phyloP scores from a whole-genome alignment of 2,888 invertebrate genomes.

The Callimorpha dominula region DNA sequence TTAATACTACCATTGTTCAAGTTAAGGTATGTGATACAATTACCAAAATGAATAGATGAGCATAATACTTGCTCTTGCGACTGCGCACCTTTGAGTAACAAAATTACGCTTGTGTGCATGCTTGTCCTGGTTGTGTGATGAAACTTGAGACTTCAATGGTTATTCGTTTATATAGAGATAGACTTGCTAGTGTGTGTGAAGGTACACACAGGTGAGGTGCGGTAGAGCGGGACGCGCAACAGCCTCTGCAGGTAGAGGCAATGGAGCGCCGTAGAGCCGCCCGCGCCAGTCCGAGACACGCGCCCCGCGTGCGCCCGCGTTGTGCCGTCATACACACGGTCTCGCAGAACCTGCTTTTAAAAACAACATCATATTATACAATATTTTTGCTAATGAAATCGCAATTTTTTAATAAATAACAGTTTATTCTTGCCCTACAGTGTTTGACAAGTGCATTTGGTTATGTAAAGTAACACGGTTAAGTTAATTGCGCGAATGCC shows the following conservation, averaged over 20 bases:
- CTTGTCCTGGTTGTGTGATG: conserved; percentile 16
- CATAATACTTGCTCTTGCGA: conserved; percentile 25
- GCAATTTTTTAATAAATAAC: conserved; percentile 26
- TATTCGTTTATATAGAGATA: conserved; percentile 30
- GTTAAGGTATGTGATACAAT: conserved; percentile 22
- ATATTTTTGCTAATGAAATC: conserved; percentile 37
- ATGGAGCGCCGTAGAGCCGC: conserved; percentile 50
- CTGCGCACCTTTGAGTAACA: conserved; percentile 25
- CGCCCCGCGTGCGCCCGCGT: conserved; percentile 78
- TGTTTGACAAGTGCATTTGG: conserved; percentile 53
- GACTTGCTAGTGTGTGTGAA: conserved; percentile 56
- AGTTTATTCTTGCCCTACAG: conserved; percentile 34
- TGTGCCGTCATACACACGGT: conserved; percentile 52
- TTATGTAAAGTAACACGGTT: conserved; percentile 48
- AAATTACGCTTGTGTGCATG: conserved; percentile 22
- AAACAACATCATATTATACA: conserved; percentile 64
- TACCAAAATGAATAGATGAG: conserved; percentile 32
- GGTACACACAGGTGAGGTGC: conserved; percentile 59
- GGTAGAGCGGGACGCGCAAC: conserved; percentile 72
- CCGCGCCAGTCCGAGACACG: conserved; percentile 71
- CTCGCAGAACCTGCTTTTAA: conserved; percentile 63
- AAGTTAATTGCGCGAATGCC: conserved; percentile 82
- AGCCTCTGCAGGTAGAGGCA: conserved; percentile 71
- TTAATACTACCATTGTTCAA: conserved; percentile 2
- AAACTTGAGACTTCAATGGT: conserved; percentile 49